Percentiles rank a stretch among this genome's conserved stretches.
phyloP scores from a whole-genome alignment of 1,140 invertebrate genomes.

The Bombus affinis region DNA sequence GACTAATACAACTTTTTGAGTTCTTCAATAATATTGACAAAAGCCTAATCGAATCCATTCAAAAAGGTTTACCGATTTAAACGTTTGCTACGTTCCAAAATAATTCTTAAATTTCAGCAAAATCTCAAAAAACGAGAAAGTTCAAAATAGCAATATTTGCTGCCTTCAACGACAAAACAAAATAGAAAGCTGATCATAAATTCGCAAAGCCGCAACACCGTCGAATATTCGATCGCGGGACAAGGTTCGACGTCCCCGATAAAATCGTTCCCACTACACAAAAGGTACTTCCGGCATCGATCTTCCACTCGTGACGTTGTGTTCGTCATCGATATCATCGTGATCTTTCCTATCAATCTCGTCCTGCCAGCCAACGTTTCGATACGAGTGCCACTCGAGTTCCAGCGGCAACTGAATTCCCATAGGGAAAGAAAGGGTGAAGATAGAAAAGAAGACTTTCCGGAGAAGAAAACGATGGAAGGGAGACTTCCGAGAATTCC shows the following conservation, averaged over 20 bases:
- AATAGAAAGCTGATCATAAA: not conserved
- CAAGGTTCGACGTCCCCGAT: slow-evolving; percentile 17
- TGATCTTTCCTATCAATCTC: slow-evolving; percentile 48
- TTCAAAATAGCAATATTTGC: not conserved
- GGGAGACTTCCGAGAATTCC: slow-evolving; percentile 34
- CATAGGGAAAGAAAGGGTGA: not conserved
- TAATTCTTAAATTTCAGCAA: too few relatives aligned
- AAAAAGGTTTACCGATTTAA: not conserved
- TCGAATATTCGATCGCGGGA: not conserved
- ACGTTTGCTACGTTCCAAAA: too few relatives aligned
- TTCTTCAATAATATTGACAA: not conserved
- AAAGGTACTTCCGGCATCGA: slow-evolving; percentile 37
- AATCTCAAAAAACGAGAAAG: too few relatives aligned
- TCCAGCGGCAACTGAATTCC: slow-evolving; percentile 15
- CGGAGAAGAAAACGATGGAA: not conserved
- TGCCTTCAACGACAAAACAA: not conserved
- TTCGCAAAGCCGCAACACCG: slow-evolving; percentile 14
- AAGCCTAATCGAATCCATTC: not conserved
- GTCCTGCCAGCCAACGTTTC: slow-evolving; percentile 20
- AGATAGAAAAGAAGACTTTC: not conserved
- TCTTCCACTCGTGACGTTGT: not conserved
- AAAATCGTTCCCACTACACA: slow-evolving; percentile 27
- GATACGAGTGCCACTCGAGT: slow-evolving; percentile 45
- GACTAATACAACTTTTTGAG: not conserved
- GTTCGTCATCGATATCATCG: slow-evolving; percentile 37